Evolutionary conservation across 2,113 vertebrate genomes (phyloP).

Genomic region (Platanista minor): DNA sequence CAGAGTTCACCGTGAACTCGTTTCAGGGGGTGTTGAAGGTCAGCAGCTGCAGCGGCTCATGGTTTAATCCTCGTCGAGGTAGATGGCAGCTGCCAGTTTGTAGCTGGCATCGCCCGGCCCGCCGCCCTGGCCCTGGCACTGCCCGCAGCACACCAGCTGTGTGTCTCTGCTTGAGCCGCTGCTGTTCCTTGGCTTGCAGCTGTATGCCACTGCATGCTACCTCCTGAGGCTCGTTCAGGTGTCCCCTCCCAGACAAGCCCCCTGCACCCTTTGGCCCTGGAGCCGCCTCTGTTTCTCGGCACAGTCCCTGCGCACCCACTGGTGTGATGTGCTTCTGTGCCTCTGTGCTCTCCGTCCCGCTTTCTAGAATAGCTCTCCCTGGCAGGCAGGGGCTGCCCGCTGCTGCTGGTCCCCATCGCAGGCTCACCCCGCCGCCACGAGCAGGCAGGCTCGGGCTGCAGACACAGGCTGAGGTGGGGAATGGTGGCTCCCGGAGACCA

Average conservation of each 20-base stretch:
- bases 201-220: neutral
- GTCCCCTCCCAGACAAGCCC: neutral
- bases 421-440: no score
- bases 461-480: no score
- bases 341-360: neutral
- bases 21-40: no score
- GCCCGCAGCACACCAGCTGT: neutral
- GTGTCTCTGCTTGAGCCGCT: no score
- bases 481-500: neutral
- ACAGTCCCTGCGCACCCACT: accelerated
- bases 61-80: no score
- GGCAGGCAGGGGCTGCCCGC: no score
- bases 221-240: neutral
- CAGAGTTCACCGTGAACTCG: no score
- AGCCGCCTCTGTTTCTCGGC: neutral
- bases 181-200: neutral
- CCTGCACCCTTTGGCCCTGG: neutral
- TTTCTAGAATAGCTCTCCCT: neutral
- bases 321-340: neutral
- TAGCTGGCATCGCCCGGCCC: no score
- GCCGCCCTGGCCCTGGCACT: neutral
- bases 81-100: no score
- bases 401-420: no score
- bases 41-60: no score
- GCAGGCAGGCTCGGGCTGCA: neutral